Evolutionary conservation across 2,888 invertebrate genomes (phyloP), one percentile per base, ranked within the genome.

Genomic region (Caenorhabditis angaria): DNA sequence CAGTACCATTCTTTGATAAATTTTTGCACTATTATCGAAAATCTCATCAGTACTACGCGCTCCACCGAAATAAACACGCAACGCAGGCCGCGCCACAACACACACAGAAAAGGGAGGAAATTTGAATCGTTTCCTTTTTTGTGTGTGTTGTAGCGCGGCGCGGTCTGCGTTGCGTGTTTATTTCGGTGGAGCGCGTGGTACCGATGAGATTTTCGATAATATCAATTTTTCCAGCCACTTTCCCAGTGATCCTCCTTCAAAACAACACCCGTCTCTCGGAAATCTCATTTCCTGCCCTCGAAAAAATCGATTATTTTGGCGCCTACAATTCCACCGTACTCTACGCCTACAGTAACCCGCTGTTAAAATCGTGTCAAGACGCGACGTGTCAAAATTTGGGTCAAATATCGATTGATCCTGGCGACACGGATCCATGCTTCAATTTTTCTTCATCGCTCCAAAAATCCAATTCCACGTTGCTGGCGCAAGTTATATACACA

Each of bases 221-320:
- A n/a, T n/a, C n/a, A n/a, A n/a, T n/a, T n/a, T n/a, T 70, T 70
- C 24, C 70, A 70, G 70, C 71, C 20, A 57, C 60, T 22, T 51
- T 72, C 2, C 72, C 72, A 12, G 57, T 67, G 12, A 67, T 72
- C 12, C 54, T 67, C n/a, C 22, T 68, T 1, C 67, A 67, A 50
- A 58, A 72, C 29, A 72, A 72, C 28, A 24, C 32, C 12, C 24
- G 35, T 53, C 48, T 71, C 6, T 56, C 32, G 5, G 47, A 56
- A 8, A 22, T 71, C 14, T 60, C 63, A 8, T 68, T 57, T 41
- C 53, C 54, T 8, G 66, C 66, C 28, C 32, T 28, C 29, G n/a
- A 32, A 6, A 5, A 32, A 25, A 54, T 27, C 27, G 27, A 54
- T 2, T 27, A 27, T 27, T 27, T 14, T n/a, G n/a, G n/a, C n/a